Percentiles rank a stretch among this genome's conserved stretches.
Evolutionary conservation across 2,888 invertebrate species (phyloP).

Genomic region (Pasiphila rectangulata): DNA sequence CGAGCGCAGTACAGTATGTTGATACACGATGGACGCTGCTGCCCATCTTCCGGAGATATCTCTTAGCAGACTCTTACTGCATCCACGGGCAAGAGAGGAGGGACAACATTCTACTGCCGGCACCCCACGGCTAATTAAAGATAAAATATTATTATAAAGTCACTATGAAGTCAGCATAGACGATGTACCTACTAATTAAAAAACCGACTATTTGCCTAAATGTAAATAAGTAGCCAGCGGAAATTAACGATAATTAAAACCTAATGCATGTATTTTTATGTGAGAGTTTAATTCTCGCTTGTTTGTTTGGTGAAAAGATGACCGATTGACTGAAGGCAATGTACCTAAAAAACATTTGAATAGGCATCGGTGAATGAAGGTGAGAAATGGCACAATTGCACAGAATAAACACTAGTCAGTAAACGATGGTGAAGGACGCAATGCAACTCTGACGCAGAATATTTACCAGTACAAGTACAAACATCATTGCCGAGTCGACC

Average conservation of each 20-base stretch:
- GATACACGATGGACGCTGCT: too few species aligned
- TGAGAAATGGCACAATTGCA: constrained; percentile 30
- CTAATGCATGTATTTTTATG: not conserved
- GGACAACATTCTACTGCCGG: too few species aligned
- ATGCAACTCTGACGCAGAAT: constrained; percentile 33
- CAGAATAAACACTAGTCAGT: constrained; percentile 17
- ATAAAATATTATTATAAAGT: too few species aligned
- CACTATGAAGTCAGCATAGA: too few species aligned
- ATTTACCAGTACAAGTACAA: constrained; percentile 22
- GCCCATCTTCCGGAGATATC: too few species aligned
- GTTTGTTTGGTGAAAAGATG: not conserved
- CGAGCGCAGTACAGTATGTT: too few species aligned
- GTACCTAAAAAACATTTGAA: constrained; percentile 31
- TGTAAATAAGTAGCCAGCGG: too few species aligned
- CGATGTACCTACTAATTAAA: too few species aligned
- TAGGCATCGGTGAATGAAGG: constrained; percentile 35
- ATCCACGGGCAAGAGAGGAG: too few species aligned
- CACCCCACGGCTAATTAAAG: too few species aligned
- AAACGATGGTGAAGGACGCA: constrained; percentile 44
- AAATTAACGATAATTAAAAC: not conserved
- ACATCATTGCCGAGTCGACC: constrained; percentile 58
- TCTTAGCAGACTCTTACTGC: too few species aligned
- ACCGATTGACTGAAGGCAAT: constrained; percentile 29
- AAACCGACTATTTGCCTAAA: too few species aligned
- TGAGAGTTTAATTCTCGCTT: not conserved